These are phyloP conservation scores for Diplazon laetatorius DNA, from an alignment of 2,888 invertebrate genomes.

Conservation along the genomic window DNA sequence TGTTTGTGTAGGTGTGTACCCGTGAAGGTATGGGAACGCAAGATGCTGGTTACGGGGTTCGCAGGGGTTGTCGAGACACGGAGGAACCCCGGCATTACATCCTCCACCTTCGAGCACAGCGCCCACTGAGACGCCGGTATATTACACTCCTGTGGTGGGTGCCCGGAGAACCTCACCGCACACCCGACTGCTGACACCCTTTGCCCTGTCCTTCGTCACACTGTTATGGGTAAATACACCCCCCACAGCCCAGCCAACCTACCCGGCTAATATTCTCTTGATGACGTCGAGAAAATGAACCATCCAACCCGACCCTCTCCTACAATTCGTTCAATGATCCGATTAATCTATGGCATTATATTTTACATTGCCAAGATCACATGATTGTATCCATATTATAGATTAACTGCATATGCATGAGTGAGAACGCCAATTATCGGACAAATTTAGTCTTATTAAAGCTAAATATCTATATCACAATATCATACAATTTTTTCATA, in stretches of 20 bases:
- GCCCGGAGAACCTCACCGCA: conserved; percentile 48
- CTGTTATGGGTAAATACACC: conserved; percentile 13
- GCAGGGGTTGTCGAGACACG: conserved; percentile 35
- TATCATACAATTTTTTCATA: no score
- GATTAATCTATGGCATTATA: no score
- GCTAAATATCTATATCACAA: no score
- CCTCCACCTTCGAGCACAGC: conserved; percentile 44
- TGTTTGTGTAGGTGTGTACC: conserved; percentile 1
- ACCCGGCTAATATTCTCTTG: conserved; percentile 49
- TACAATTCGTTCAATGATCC: conserved; percentile 3
- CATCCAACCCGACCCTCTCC: not conserved
- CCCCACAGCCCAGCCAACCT: not conserved
- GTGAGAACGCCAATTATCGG: no score
- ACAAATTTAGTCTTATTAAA: no score
- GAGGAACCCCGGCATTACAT: conserved; percentile 45
- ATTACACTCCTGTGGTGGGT: conserved; percentile 53
- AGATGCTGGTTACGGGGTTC: conserved; percentile 38
- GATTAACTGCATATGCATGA: no score
- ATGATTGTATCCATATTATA: no score
- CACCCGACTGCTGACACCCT: conserved; percentile 52
- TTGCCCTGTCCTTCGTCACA: not conserved
- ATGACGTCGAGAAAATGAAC: conserved; percentile 36
- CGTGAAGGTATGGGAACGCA: not conserved
- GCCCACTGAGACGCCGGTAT: conserved; percentile 58
- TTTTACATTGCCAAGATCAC: no score